Conservation (phyloP, 2,888 invertebrate species). For the Phoenoteleia sp. region DNA sequence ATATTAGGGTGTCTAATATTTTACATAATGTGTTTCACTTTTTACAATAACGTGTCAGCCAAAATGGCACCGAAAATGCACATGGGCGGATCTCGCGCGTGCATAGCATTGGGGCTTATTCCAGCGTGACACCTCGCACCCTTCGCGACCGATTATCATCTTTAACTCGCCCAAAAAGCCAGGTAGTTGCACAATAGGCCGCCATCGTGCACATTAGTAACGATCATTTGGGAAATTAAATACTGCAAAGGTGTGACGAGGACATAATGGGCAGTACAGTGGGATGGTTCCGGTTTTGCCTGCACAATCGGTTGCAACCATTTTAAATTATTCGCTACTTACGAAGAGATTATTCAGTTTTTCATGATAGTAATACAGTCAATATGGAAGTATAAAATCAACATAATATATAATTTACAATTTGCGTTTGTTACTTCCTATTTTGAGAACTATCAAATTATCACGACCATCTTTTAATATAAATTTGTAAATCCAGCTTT, state of each 20-base stretch:
- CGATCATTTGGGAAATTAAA: constrained; percentile 80
- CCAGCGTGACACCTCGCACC: constrained; percentile 83
- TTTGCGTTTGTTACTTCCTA: no score
- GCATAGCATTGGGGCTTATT: constrained; percentile 76
- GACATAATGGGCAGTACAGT: no score
- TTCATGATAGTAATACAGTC: no score
- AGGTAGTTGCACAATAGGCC: constrained; percentile 80
- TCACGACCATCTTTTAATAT: no score
- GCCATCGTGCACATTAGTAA: constrained; percentile 83
- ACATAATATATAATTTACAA: no score
- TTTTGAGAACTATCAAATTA: no score
- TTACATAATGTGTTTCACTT: constrained; percentile 80
- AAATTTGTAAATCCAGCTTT: no score
- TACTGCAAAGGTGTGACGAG: constrained; percentile 58
- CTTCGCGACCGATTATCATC: constrained; percentile 81
- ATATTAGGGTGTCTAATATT: constrained; percentile 85
- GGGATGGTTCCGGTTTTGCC: constrained; percentile 45
- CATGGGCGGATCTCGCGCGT: constrained; percentile 78
- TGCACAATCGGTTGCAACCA: neutral
- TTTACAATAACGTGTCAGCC: constrained; percentile 63
- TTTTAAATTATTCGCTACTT: constrained; percentile 42
- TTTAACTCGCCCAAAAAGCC: constrained; percentile 82
- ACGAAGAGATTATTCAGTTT: no score
- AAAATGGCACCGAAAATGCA: constrained; percentile 62
- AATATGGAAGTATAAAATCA: no score